Conservation (phyloP, 2,113 vertebrate species). For the Rattus rattus region DNA sequence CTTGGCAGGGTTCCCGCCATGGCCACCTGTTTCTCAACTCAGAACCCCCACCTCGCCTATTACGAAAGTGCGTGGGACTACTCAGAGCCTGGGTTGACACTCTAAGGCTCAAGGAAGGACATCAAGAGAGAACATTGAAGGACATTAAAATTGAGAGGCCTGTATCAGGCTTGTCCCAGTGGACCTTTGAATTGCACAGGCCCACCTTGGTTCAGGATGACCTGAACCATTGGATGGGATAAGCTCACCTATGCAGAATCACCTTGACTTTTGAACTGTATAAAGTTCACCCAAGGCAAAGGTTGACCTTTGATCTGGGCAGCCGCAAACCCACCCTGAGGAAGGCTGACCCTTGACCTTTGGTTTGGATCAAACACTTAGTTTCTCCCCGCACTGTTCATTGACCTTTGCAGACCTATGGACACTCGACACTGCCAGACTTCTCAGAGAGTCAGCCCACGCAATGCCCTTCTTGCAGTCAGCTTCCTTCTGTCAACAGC, state of each 20-base stretch:
- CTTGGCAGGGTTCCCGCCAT: not conserved
- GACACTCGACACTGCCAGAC: not conserved
- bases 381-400: too few species aligned
- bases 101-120: not conserved
- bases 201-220: too few species aligned
- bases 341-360: not conserved
- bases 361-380: too few species aligned
- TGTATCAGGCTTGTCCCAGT: not conserved
- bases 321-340: not conserved
- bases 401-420: not conserved
- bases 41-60: rapidly evolving
- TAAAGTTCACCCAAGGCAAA: not conserved
- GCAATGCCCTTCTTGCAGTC: not conserved
- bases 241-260: too few species aligned
- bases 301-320: not conserved
- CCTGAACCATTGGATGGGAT: not conserved
- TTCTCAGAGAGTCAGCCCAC: not conserved
- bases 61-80: rapidly evolving
- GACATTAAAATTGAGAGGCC: not conserved
- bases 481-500: not conserved
- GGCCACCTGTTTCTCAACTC: rapidly evolving
- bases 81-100: too few species aligned
- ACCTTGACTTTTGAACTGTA: not conserved
- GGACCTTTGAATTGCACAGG: not conserved
- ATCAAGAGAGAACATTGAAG: not conserved